Conservation (phyloP, 2,113 vertebrate species). For the Passer domesticus region DNA sequence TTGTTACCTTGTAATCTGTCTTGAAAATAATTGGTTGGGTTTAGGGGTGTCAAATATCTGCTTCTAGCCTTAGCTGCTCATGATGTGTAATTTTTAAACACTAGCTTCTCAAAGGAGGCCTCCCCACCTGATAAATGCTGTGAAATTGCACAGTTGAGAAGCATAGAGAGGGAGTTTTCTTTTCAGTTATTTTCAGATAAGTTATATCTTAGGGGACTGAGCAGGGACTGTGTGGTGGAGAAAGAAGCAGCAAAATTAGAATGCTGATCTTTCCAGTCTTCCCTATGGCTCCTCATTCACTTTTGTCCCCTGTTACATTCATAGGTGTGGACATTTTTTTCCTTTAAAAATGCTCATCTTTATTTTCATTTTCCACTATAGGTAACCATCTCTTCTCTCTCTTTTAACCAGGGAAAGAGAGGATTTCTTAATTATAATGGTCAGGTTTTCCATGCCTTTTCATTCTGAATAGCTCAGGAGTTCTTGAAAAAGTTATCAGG, state of each 20-base stretch:
- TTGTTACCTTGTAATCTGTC: neutral
- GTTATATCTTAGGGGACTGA: neutral
- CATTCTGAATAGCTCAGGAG: neutral
- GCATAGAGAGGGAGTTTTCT: neutral
- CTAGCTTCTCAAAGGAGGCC: neutral
- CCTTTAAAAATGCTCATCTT: neutral
- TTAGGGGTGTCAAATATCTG: neutral
- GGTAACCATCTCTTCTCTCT: fast-evolving
- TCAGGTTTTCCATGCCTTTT: neutral
- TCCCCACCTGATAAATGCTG: neutral
- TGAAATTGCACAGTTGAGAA: neutral
- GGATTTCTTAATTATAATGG: neutral
- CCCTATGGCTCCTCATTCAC: neutral
- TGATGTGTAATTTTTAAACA: neutral
- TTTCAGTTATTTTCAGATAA: neutral
- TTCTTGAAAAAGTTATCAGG: neutral
- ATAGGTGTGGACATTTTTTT: neutral
- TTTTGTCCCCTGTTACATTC: neutral
- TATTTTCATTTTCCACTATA: neutral
- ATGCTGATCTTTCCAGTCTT: neutral
- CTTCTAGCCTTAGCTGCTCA: neutral
- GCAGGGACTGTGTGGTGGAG: neutral
- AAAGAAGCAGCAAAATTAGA: neutral
- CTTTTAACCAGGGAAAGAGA: neutral
- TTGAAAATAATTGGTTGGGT: neutral